Percentiles rank a stretch among this genome's conserved stretches.
phyloP scores from a whole-genome alignment of 2,888 invertebrate species.

The Gortyna flavago region DNA sequence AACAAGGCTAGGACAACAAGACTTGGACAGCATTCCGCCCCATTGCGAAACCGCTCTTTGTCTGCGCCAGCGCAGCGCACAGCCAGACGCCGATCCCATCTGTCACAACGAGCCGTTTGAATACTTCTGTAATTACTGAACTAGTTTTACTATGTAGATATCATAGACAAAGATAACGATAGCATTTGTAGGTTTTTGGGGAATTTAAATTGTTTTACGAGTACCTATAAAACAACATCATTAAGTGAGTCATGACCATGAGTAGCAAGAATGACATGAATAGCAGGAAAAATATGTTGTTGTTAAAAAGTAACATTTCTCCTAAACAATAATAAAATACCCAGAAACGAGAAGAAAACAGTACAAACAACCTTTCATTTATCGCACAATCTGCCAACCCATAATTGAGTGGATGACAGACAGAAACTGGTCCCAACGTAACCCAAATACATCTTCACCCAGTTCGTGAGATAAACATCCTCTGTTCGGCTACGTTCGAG shows the following conservation, averaged over 20 bases:
- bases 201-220: not conserved
- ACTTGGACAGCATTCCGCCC: slow-evolving; percentile 67
- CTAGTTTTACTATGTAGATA: slow-evolving; percentile 4
- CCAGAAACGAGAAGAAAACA: slow-evolving; percentile 25
- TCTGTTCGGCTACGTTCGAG: slow-evolving; percentile 50
- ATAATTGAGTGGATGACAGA: slow-evolving; percentile 62
- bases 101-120: slow-evolving; percentile 56
- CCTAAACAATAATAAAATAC: not conserved
- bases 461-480: slow-evolving; percentile 69
- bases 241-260: slow-evolving; percentile 13
- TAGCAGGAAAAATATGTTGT: not conserved
- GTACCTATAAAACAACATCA: not conserved
- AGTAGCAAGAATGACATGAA: not conserved
- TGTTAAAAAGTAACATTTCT: not conserved
- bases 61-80: slow-evolving; percentile 38
- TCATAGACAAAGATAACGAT: slow-evolving; percentile 2
- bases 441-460: slow-evolving; percentile 69
- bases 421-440: slow-evolving; percentile 67
- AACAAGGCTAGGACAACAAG: slow-evolving; percentile 61
- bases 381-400: slow-evolving; percentile 61
- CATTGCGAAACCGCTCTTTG: slow-evolving; percentile 63
- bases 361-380: slow-evolving; percentile 54
- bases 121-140: slow-evolving; percentile 64
- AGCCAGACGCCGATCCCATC: slow-evolving; percentile 58
- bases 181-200: not conserved